Evolutionary conservation across 2,888 invertebrate genomes (phyloP).

Genomic region (Conchocele bisecta): DNA sequence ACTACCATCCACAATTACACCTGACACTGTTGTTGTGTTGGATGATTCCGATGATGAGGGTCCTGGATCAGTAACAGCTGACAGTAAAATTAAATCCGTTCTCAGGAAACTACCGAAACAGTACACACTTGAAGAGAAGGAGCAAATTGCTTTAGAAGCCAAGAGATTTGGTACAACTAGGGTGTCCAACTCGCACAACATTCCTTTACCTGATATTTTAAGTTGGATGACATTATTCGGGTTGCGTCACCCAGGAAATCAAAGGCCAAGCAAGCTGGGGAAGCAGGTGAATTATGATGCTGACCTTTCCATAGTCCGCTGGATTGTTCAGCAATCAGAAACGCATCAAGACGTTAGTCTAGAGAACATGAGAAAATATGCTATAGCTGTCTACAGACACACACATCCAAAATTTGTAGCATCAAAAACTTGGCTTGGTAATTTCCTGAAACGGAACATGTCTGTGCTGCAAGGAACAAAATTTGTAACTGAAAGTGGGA

Average conservation of each 20-base stretch:
- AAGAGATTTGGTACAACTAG: slow-evolving; percentile 53
- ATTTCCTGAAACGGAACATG: slow-evolving; percentile 46
- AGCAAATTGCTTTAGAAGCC: slow-evolving; percentile 52
- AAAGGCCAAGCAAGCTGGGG: slow-evolving; percentile 16
- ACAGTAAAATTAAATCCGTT: slow-evolving; percentile 6
- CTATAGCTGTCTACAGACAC: slow-evolving; percentile 38
- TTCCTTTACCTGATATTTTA: slow-evolving; percentile 46
- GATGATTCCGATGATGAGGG: slow-evolving; percentile 47
- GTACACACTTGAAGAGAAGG: slow-evolving; percentile 45
- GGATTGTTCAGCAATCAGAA: slow-evolving; percentile 52
- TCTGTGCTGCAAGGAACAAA: slow-evolving; percentile 49
- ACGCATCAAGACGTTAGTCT: slow-evolving; percentile 44
- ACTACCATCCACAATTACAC: slow-evolving; percentile 50
- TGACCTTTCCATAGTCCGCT: slow-evolving; percentile 45
- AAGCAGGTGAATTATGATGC: slow-evolving; percentile 52
- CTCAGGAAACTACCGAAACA: neutral
- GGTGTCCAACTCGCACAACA: slow-evolving; percentile 35
- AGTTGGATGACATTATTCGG: slow-evolving; percentile 57
- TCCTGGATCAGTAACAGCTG: neutral
- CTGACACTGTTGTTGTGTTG: slow-evolving; percentile 41
- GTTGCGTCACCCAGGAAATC: slow-evolving; percentile 27
- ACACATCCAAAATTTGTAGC: slow-evolving; percentile 51
- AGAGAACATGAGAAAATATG: slow-evolving; percentile 48
- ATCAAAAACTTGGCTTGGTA: slow-evolving; percentile 52
- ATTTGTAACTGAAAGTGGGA: slow-evolving; percentile 38